Evolutionary conservation across 2,797 vertebrate genomes (phyloP), one percentile per base, ranked within the genome.

Genomic region (Peromyscus nudipes): DNA sequence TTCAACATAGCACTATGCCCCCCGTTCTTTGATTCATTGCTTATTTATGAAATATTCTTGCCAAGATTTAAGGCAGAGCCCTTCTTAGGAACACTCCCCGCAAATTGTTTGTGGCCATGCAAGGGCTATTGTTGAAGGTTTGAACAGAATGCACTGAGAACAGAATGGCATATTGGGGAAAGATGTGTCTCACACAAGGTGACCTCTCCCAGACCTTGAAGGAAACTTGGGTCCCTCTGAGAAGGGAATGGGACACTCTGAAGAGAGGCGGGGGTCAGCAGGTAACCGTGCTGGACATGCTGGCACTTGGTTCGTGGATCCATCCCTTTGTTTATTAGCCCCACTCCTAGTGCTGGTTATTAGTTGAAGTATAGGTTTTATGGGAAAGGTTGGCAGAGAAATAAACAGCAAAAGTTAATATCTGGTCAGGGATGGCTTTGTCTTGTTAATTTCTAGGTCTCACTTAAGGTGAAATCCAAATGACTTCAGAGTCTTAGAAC

Each of bases 401-500:
- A n/a, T 89, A 17, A 93, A 34, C 5, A 64, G 8, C 16, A 62
- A 67, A 69, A n/a, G 14, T 88, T 37, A 85, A n/a, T 71, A 92
- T 80, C 57, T 77, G 25, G 1, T 75, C 77, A 79, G 7, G 37
- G 65, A 37, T 57, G 46, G 8, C 23, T 85, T 83, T 92, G 23
- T 71, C 69, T 83, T 67, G 7, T 46, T 87, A 9, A 87, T 65
- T 57, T 75, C 46, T n/a, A 88, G 31, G 27, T 75, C 80, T 94
- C 43, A 62, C 80, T 82, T 83, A n/a, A n/a, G 13, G 14, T 80
- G 10, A 94, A 77, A 71, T 92, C 82, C 23, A 90, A 92, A 64
- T 89, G 34, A 71, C 5, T 81, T 94, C 40, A 60, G 7, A n/a
- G n/a, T 46, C 31, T 85, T 97, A 75, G 93, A 71, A 76, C 57